Percentiles rank a stretch among this genome's conserved stretches.
Evolutionary conservation across 2,113 vertebrate genomes (phyloP).

Genomic region (Baryphthengus martii): DNA sequence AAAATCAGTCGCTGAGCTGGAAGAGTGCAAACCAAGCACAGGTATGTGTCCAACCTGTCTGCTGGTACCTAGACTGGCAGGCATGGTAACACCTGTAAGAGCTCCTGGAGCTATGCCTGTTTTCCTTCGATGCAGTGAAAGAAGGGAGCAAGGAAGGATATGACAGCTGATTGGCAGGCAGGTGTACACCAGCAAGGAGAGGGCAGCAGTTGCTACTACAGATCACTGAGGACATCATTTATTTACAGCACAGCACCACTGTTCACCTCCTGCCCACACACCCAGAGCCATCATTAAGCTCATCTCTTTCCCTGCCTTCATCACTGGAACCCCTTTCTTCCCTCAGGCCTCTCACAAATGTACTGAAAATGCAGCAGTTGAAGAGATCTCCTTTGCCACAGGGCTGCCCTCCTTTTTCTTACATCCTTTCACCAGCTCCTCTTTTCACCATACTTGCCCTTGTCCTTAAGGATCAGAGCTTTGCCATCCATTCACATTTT

Average conservation of each 20-base stretch:
- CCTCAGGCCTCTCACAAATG: background rate
- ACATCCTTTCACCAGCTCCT: background rate
- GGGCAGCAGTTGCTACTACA: background rate
- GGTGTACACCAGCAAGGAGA: background rate
- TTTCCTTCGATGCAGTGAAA: background rate
- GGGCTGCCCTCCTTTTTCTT: background rate
- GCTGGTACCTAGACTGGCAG: background rate
- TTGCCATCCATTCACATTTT: background rate
- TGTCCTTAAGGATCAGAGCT: background rate
- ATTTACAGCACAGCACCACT: background rate
- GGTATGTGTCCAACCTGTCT: background rate
- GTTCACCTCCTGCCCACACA: background rate
- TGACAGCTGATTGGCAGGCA: constrained; percentile 3
- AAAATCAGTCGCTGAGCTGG: background rate
- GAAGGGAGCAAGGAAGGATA: background rate
- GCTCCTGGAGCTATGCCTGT: background rate
- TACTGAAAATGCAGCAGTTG: background rate
- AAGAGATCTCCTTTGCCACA: background rate
- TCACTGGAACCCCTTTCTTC: background rate
- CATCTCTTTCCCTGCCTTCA: background rate
- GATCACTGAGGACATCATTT: background rate
- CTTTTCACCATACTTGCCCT: background rate
- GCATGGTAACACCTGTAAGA: background rate
- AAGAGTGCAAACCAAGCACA: background rate
- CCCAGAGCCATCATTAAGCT: background rate